phyloP scores from a whole-genome alignment of 2,797 vertebrate species.

The Esox masquinongy region DNA sequence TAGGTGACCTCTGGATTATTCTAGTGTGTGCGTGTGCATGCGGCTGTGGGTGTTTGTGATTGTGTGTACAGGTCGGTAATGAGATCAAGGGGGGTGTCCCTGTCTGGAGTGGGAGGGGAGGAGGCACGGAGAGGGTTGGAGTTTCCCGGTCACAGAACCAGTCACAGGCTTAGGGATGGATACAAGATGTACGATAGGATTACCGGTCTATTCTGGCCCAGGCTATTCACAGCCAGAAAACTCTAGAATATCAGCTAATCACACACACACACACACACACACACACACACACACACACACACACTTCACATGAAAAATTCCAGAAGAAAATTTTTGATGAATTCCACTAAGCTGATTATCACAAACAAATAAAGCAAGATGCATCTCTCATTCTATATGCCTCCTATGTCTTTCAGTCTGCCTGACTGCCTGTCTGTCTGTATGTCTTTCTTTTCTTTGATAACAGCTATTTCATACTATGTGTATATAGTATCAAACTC shows the following conservation, averaged over 20 bases:
- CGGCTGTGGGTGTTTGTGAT: too few relatives aligned
- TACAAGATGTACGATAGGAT: not conserved
- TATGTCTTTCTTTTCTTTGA: not conserved
- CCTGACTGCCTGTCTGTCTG: not conserved
- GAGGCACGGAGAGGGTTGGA: not conserved
- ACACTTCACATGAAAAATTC: not conserved
- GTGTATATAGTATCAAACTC: too few relatives aligned
- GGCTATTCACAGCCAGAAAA: not conserved
- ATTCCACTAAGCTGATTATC: not conserved
- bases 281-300: not conserved
- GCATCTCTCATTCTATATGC: not conserved
- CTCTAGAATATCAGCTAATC: not conserved
- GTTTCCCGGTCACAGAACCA: not conserved
- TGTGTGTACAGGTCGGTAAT: too few relatives aligned
- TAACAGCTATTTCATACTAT: too few relatives aligned
- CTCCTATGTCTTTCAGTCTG: not conserved
- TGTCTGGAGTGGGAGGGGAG: not conserved
- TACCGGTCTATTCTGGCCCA: not conserved
- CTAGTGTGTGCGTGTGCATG: too few relatives aligned
- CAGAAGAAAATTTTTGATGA: not conserved
- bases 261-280: not conserved
- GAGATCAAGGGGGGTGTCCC: too few relatives aligned
- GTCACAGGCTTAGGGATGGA: not conserved
- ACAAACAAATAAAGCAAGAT: not conserved
- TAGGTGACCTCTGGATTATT: too few relatives aligned